These are phyloP conservation scores for Temnothorax ravouxi DNA, from an alignment of 2,888 invertebrate species.

Conservation along the genomic window DNA sequence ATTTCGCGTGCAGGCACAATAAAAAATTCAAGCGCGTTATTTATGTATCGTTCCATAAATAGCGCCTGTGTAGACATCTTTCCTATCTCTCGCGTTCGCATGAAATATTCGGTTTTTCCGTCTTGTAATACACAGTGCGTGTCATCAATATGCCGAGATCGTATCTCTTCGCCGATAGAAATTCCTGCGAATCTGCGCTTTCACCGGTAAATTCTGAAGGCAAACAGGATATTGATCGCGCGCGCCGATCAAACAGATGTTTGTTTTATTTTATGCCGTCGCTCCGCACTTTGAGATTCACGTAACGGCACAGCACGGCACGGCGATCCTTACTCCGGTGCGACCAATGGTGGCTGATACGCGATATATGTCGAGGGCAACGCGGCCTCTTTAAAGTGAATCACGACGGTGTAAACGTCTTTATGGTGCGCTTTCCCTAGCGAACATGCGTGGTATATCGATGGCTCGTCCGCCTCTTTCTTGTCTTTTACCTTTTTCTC, in stretches of 20 bases:
- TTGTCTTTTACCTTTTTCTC: not conserved
- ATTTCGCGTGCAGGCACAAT: slow-evolving; percentile 23
- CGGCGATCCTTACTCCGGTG: slow-evolving; percentile 33
- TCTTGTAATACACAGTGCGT: slow-evolving; percentile 29
- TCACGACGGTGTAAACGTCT: slow-evolving; percentile 62
- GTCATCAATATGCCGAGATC: slow-evolving; percentile 51
- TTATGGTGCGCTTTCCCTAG: slow-evolving; percentile 53
- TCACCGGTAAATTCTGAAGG: slow-evolving; percentile 30
- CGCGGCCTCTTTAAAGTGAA: slow-evolving; percentile 61
- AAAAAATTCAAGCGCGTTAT: slow-evolving; percentile 41
- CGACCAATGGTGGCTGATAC: slow-evolving; percentile 36
- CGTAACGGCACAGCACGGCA: not conserved
- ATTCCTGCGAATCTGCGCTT: slow-evolving; percentile 45
- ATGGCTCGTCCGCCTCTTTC: not conserved
- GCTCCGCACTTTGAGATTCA: slow-evolving; percentile 50
- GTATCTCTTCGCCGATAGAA: slow-evolving; percentile 50
- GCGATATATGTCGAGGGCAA: slow-evolving; percentile 34
- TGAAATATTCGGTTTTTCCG: slow-evolving; percentile 47
- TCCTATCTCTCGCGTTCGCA: slow-evolving; percentile 15
- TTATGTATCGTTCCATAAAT: slow-evolving; percentile 41
- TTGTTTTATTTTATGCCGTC: slow-evolving; percentile 48
- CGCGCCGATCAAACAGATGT: slow-evolving; percentile 44
- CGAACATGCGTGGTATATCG: slow-evolving; percentile 45
- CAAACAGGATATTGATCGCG: slow-evolving; percentile 42
- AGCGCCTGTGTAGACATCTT: not conserved